Evolutionary conservation across 2,797 vertebrate genomes (phyloP).

Genomic region (Sternarchorhynchus goeldii): DNA sequence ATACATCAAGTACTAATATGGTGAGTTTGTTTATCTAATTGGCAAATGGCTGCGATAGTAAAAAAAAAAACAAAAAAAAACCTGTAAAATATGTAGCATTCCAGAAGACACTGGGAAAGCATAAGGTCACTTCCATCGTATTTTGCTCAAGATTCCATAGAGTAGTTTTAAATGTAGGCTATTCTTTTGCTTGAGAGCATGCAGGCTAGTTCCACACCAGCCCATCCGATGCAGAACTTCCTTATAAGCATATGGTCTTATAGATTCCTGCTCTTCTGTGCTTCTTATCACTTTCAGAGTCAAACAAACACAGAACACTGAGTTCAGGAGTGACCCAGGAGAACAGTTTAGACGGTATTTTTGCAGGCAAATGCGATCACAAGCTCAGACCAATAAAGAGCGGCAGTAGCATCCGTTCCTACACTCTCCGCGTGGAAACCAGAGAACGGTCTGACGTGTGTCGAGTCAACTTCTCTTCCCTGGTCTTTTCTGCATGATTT

Average conservation of each 20-base stretch:
- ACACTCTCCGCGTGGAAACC: conserved; percentile 54
- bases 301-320: conserved; percentile 51
- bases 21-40: conserved; percentile 73
- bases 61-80: too few species aligned
- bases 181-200: conserved; percentile 46
- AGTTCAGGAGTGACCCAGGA: conserved; percentile 43
- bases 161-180: conserved; percentile 51
- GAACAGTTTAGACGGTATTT: conserved; percentile 45
- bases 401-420: conserved; percentile 56
- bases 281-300: conserved; percentile 52
- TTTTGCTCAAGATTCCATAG: conserved; percentile 53
- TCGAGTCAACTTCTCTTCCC: conserved; percentile 69
- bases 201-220: conserved; percentile 50
- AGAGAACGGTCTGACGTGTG: conserved; percentile 63
- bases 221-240: conserved; percentile 29
- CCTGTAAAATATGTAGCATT: conserved; percentile 67
- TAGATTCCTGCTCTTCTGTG: conserved; percentile 37
- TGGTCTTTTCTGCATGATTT: conserved; percentile 66
- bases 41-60: conserved; percentile 68
- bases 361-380: conserved; percentile 32
- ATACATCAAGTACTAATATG: conserved; percentile 73
- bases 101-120: conserved; percentile 35
- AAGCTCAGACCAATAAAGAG: conserved; percentile 30
- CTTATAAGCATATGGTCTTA: conserved; percentile 50
- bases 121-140: conserved; percentile 47